These are phyloP conservation scores for Apolygus lucorum DNA, from an alignment of 1,140 invertebrate genomes.

Conservation along the genomic window DNA sequence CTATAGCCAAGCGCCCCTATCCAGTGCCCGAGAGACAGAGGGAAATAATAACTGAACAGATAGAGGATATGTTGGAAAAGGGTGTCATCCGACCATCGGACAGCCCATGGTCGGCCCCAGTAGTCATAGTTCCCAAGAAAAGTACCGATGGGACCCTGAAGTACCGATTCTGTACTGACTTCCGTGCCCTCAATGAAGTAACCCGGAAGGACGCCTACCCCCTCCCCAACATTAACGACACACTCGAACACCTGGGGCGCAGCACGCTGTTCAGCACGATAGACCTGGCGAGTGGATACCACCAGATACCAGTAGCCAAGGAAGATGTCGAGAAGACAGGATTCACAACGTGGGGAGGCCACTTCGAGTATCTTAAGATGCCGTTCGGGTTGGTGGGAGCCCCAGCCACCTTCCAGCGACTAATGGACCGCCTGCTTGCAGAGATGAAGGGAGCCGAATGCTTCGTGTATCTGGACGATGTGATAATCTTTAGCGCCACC, in stretches of 20 bases:
- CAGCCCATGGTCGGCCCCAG: slow-evolving; percentile 22
- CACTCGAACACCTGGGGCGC: too few species aligned
- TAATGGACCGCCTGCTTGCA: slow-evolving; percentile 39
- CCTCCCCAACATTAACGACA: too few species aligned
- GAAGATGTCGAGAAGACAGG: slow-evolving; percentile 35
- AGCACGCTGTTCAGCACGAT: too few species aligned
- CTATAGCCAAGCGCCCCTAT: slow-evolving; percentile 16
- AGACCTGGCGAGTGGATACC: too few species aligned
- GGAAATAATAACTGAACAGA: background rate
- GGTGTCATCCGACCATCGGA: slow-evolving; percentile 20
- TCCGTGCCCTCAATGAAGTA: slow-evolving; percentile 40
- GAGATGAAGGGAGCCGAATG: slow-evolving; percentile 29
- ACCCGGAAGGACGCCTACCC: too few species aligned
- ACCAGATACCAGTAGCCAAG: too few species aligned
- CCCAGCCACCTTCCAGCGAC: slow-evolving; percentile 39
- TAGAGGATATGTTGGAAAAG: too few species aligned
- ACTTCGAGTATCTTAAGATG: slow-evolving; percentile 43
- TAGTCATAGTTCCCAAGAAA: too few species aligned
- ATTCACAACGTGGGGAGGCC: too few species aligned
- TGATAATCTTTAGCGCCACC: slow-evolving; percentile 20
- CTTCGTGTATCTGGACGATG: slow-evolving; percentile 31
- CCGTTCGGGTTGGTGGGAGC: slow-evolving; percentile 39
- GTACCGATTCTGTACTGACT: slow-evolving; percentile 38
- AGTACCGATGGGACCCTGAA: too few species aligned
- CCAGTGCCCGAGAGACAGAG: background rate